Evolutionary conservation across 2,888 invertebrate genomes (phyloP).

Genomic region (Odontocerum albicorne): DNA sequence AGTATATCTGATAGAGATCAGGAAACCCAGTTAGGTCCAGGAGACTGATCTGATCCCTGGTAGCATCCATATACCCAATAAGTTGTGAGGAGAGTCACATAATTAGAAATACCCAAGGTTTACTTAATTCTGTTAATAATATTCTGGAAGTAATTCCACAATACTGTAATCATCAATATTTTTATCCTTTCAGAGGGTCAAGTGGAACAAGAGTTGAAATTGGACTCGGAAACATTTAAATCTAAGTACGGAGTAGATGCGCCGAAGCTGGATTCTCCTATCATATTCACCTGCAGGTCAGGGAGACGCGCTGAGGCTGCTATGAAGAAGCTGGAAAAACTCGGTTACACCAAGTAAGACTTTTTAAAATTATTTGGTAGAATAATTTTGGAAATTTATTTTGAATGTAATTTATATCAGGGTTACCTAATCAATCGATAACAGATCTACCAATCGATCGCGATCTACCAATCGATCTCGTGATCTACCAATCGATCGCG

Average conservation of each 20-base stretch:
- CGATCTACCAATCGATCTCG: no score
- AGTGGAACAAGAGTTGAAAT: slow-evolving; percentile 45
- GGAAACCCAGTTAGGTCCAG: slow-evolving; percentile 56
- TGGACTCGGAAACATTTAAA: slow-evolving; percentile 51
- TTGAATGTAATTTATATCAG: no score
- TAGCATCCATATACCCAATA: slow-evolving; percentile 59
- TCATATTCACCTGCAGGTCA: slow-evolving; percentile 53
- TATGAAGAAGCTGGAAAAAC: slow-evolving; percentile 49
- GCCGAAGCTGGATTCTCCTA: slow-evolving; percentile 47
- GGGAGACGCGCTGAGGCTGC: slow-evolving; percentile 49
- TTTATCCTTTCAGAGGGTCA: slow-evolving; percentile 42
- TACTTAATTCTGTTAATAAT: no score
- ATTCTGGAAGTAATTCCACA: no score
- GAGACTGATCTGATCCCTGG: slow-evolving; percentile 57
- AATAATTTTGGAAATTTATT: no score
- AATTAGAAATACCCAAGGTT: no score
- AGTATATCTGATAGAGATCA: slow-evolving; percentile 57
- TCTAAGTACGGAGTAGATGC: slow-evolving; percentile 46
- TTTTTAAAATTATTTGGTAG: no score
- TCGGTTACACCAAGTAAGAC: slow-evolving; percentile 53
- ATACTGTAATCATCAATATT: no score
- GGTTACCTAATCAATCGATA: no score
- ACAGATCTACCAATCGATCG: no score
- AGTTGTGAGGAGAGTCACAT: no score
- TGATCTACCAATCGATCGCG: no score